phyloP scores from a whole-genome alignment of 2,888 invertebrate species.

The Clostera curtula region DNA sequence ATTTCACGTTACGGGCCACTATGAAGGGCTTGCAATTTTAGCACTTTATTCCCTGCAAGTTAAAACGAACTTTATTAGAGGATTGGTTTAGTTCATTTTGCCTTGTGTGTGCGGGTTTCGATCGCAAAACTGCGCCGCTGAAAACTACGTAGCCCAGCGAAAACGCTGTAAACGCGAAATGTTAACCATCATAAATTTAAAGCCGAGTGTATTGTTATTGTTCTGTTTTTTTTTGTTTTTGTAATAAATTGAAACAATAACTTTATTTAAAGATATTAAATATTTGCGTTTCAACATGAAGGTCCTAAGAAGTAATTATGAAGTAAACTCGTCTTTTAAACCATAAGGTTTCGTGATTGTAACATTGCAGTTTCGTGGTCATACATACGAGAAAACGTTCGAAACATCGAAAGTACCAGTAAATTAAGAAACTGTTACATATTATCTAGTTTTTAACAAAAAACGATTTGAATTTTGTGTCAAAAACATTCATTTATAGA shows the following conservation, averaged over 20 bases:
- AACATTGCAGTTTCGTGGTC: no score
- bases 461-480: no score
- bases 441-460: no score
- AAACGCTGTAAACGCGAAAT: conserved; percentile 39
- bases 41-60: conserved; percentile 24
- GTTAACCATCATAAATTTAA: conserved; percentile 27
- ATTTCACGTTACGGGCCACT: conserved; percentile 45
- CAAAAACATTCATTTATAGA: no score
- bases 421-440: no score
- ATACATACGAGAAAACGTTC: no score
- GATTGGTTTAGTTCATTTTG: conserved; percentile 21
- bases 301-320: no score
- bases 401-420: no score
- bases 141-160: conserved; percentile 36
- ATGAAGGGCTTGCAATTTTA: conserved; percentile 51
- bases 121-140: conserved; percentile 39
- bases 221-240: conserved; percentile 11
- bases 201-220: conserved; percentile 12
- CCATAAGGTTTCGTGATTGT: no score
- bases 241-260: conserved; percentile 1
- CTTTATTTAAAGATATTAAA: background rate
- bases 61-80: conserved; percentile 37
- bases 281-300: no score
- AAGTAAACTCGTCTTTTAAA: no score
- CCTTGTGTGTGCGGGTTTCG: conserved; percentile 27